Conservation (phyloP, 2,113 vertebrate genomes). For the Dipodomys spectabilis region DNA sequence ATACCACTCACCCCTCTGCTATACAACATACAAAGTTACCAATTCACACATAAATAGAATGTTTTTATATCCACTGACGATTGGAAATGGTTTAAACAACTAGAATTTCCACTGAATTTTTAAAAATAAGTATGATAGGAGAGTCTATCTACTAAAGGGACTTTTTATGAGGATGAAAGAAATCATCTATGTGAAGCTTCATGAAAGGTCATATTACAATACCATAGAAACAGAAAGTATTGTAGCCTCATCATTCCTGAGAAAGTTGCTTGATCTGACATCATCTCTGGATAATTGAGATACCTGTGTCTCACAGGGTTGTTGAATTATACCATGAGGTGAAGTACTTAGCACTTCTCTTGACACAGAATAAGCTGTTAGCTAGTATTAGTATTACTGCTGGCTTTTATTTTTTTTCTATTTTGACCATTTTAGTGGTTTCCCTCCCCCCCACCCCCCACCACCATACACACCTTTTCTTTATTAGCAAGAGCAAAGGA, state of each 20-base stretch:
- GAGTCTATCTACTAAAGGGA: background rate
- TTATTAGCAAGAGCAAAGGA: background rate
- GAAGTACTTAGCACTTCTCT: background rate
- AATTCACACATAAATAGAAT: background rate
- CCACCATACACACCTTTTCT: too few species aligned
- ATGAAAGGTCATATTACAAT: background rate
- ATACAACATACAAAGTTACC: background rate
- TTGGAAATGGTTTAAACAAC: background rate
- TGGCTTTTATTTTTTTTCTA: slow-evolving; percentile 11
- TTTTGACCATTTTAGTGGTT: background rate
- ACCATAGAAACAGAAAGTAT: background rate
- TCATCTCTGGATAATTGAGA: background rate
- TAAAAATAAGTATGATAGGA: slow-evolving; percentile 1
- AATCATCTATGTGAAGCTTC: background rate
- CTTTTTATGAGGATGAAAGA: background rate
- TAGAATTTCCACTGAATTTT: background rate
- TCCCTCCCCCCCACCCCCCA: background rate
- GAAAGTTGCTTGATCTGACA: background rate
- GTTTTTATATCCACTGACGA: background rate
- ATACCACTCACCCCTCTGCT: background rate
- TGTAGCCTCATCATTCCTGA: background rate
- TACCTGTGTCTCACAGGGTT: background rate
- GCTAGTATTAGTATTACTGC: background rate
- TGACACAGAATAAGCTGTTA: background rate
- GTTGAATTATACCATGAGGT: background rate